Conservation (phyloP, 2,888 invertebrate species). For the Orchesellides sinensis region DNA sequence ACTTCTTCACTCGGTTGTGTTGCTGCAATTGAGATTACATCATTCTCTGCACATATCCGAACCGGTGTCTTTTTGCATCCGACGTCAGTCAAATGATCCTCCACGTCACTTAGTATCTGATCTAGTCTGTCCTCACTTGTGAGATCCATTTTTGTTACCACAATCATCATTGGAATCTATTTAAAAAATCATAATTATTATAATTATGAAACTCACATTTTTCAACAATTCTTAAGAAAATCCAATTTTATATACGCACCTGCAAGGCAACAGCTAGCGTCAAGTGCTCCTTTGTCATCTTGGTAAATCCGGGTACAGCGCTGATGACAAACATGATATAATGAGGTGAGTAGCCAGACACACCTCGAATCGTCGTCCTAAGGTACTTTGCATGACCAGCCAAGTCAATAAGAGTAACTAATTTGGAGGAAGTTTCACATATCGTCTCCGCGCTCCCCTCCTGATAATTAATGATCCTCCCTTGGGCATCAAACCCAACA, state of each 20-base stretch:
- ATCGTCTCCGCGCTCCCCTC: slow-evolving; percentile 95
- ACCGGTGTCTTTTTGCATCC: slow-evolving; percentile 80
- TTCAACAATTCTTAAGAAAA: neutral
- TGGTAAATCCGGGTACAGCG: slow-evolving; percentile 87
- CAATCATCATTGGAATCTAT: slow-evolving; percentile 90
- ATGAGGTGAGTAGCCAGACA: slow-evolving; percentile 95
- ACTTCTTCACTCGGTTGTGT: slow-evolving; percentile 81
- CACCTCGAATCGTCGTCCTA: slow-evolving; percentile 94
- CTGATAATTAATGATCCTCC: slow-evolving; percentile 90
- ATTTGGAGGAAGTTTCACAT: slow-evolving; percentile 92
- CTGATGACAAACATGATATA: slow-evolving; percentile 92
- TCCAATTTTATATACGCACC: slow-evolving; percentile 76
- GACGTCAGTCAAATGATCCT: slow-evolving; percentile 77
- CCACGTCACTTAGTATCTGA: slow-evolving; percentile 72
- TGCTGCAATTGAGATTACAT: slow-evolving; percentile 82
- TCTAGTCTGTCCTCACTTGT: slow-evolving; percentile 79
- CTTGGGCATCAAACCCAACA: slow-evolving; percentile 93
- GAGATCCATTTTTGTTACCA: slow-evolving; percentile 95
- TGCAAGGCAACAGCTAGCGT: slow-evolving; percentile 88
- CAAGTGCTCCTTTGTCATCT: slow-evolving; percentile 94
- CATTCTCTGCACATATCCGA: slow-evolving; percentile 83
- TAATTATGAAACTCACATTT: neutral
- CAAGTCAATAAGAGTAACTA: slow-evolving; percentile 96
- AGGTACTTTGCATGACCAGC: slow-evolving; percentile 98
- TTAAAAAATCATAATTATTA: slow-evolving; percentile 70